Evolutionary conservation across 2,113 vertebrate species (phyloP).

Genomic region (Chrysemys picta): DNA sequence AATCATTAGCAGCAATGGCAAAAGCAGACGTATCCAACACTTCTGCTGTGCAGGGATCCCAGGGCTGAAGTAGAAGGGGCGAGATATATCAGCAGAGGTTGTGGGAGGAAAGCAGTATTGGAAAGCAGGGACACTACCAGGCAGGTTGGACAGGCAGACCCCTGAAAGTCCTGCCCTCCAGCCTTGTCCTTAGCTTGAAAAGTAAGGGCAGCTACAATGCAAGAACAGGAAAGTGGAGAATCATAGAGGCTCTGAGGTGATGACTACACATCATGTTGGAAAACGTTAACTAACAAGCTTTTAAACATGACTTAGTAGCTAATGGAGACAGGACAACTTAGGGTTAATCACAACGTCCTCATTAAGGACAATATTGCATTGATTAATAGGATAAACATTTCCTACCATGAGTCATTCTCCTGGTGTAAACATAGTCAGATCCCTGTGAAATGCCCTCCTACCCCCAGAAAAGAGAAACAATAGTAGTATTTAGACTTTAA

Average conservation of each 20-base stretch:
- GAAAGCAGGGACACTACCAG: neutral
- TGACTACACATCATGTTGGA: neutral
- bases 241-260: neutral
- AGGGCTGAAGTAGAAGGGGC: fast-evolving
- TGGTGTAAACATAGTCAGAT: neutral
- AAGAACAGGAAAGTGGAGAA: neutral
- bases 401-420: neutral
- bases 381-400: neutral
- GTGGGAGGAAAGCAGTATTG: neutral
- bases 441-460: neutral
- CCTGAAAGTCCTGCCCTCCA: neutral
- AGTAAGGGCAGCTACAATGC: neutral
- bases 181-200: neutral
- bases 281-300: neutral
- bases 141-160: neutral
- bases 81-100: neutral
- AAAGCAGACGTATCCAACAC: neutral
- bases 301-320: neutral
- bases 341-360: neutral
- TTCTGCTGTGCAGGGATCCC: fast-evolving
- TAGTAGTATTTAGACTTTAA: neutral
- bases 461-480: neutral
- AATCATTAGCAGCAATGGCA: neutral
- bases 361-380: neutral
- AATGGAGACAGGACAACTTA: neutral